Percentiles rank a stretch among this genome's conserved stretches.
These are phyloP conservation scores for Capreolus pygargus DNA, from an alignment of 2,113 vertebrate genomes.

Conservation along the genomic window DNA sequence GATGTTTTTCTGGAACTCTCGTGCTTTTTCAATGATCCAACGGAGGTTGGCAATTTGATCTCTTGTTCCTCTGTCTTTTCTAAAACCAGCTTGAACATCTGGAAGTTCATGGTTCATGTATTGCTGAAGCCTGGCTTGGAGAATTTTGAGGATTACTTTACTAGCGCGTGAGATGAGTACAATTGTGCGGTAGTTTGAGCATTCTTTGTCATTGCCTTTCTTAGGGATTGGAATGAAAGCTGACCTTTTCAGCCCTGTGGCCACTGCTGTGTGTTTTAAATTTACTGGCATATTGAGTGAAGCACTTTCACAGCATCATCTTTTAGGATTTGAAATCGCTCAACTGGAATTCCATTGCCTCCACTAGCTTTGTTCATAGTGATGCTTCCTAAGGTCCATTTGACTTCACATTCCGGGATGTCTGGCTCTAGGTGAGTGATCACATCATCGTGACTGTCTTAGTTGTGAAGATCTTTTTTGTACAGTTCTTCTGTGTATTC, in stretches of 20 bases:
- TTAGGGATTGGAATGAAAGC: not conserved
- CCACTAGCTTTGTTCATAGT: not conserved
- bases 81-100: not conserved
- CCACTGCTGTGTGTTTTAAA: not conserved
- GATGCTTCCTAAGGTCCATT: not conserved
- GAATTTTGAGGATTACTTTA: not conserved
- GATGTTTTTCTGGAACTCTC: not conserved
- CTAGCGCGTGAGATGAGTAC: not conserved
- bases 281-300: not conserved
- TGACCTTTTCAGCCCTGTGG: not conserved
- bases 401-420: not conserved
- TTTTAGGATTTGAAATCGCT: not conserved
- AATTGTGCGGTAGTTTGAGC: not conserved
- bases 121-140: not conserved
- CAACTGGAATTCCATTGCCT: not conserved
- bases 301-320: not conserved
- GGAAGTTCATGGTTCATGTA: fast-evolving
- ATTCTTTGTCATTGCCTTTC: not conserved
- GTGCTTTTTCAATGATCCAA: not conserved
- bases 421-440: not conserved
- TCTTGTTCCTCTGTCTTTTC: not conserved
- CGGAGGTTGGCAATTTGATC: not conserved
- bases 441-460: not conserved
- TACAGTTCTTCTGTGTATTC: not conserved
- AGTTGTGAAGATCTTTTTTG: not conserved